phyloP scores from a whole-genome alignment of 2,113 vertebrate species.

The Sceloporus undulatus region DNA sequence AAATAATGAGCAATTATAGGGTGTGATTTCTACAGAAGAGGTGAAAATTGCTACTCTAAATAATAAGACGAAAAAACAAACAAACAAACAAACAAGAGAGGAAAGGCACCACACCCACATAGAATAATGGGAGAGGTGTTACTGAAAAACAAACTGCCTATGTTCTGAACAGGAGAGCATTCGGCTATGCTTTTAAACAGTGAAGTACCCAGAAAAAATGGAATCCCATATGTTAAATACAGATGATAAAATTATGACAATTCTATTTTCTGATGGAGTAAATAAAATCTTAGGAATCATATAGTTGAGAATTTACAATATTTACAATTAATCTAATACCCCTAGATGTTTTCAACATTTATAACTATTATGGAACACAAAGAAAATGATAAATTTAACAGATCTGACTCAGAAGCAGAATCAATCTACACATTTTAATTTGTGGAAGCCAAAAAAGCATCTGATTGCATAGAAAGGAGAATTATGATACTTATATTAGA shows the following conservation, averaged over 20 bases:
- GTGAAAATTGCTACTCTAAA: neutral
- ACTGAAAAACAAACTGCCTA: neutral
- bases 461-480: neutral
- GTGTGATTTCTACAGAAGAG: neutral
- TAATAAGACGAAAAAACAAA: neutral
- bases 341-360: too few species aligned
- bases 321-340: too few species aligned
- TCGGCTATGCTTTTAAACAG: neutral
- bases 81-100: neutral
- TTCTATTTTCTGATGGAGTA: neutral
- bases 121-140: neutral
- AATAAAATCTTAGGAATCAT: neutral
- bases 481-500: neutral
- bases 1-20: neutral
- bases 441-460: neutral
- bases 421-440: neutral
- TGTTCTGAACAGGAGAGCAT: neutral
- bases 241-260: neutral
- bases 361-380: neutral
- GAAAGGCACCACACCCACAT: neutral
- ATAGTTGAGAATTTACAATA: too few species aligned
- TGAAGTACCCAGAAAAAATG: neutral
- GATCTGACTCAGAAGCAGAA: neutral
- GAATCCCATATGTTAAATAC: neutral
- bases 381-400: neutral